Percentiles rank a stretch among this genome's conserved stretches.
These are phyloP conservation scores for Halcyon badia DNA, from an alignment of 2,797 vertebrate genomes.

Conservation along the genomic window DNA sequence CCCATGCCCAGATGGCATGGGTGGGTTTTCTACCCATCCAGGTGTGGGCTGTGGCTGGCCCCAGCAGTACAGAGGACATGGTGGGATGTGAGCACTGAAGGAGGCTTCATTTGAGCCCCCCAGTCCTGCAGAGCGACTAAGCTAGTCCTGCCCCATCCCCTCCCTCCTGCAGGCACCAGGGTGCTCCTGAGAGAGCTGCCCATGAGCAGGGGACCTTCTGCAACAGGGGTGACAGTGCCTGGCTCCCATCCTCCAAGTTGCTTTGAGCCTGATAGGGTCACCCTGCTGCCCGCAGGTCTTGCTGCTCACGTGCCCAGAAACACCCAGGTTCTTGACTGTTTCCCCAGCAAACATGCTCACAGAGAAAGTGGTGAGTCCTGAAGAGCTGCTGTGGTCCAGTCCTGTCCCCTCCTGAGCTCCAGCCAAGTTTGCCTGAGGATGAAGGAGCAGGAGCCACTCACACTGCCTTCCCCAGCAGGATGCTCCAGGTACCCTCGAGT, in stretches of 20 bases:
- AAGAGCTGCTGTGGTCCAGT: neutral
- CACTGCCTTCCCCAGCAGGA: neutral
- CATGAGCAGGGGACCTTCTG: neutral
- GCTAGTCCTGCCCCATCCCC: neutral
- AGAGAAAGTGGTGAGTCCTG: neutral
- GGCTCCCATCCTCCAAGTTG: neutral
- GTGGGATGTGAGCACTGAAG: neutral
- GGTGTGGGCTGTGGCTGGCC: accelerated
- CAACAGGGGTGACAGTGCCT: accelerated
- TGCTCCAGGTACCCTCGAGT: neutral
- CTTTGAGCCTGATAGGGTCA: neutral
- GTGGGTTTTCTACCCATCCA: neutral
- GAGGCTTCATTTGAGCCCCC: neutral
- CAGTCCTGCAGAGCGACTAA: neutral
- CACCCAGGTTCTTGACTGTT: neutral
- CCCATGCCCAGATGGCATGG: accelerated
- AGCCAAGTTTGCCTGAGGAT: neutral
- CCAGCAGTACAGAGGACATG: neutral
- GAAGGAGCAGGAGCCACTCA: neutral
- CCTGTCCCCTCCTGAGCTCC: neutral
- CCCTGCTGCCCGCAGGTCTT: neutral
- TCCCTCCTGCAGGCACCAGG: neutral
- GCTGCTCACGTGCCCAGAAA: neutral
- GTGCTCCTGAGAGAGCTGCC: neutral
- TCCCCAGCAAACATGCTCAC: neutral